Evolutionary conservation across 2,113 vertebrate species (phyloP), one percentile per base, ranked within the genome.

Genomic region (Romanogobio albipinnatus): DNA sequence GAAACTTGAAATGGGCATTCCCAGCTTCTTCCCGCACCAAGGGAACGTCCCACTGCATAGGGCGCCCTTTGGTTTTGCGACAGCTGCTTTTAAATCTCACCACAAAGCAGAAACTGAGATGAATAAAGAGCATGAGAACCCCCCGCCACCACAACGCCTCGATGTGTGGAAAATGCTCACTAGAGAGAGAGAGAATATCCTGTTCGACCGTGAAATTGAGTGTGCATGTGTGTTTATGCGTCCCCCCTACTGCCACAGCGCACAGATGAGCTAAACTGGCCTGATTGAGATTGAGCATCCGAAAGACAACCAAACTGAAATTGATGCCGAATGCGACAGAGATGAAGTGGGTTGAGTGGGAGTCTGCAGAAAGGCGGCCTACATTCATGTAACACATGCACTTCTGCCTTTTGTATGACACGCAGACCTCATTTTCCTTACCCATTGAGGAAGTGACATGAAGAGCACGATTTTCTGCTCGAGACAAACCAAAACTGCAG

Each of bases 401-500:
- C 22, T 49, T 24, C 59, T 22, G 26, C 53, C 56, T 87, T 14
- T 70, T 62, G 9, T 43, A 61, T 43, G 76, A 88, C 89, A 85
- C 47, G 19, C 29, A 53, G 51, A 73, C 51, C 59, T 66, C 82
- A 70, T 66, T 84, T 88, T 84, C 39, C 19, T 70, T 45, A 10
- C 47, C n/a, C 33, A 5, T 47, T 53, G 74, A 74, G 82, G 90
- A 90, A 80, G 87, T 59, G 86, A 90, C 89, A 89, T 87, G 89
- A 89, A 87, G 56, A 84, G 24, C 15, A 70, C 43, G 59, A 13
- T 78, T 58, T 58, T 88, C 61, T 24, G 29, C 56, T 45, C 36
- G 71, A 85, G 68, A 61, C 82, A 86, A 91, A 93, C 89, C 89
- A 89, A 93, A 92, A 90, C 70, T 24, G 1, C 15, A 73, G 19